These are phyloP conservation scores for Scomber colias DNA, from an alignment of 2,113 vertebrate species.

Conservation along the genomic window DNA sequence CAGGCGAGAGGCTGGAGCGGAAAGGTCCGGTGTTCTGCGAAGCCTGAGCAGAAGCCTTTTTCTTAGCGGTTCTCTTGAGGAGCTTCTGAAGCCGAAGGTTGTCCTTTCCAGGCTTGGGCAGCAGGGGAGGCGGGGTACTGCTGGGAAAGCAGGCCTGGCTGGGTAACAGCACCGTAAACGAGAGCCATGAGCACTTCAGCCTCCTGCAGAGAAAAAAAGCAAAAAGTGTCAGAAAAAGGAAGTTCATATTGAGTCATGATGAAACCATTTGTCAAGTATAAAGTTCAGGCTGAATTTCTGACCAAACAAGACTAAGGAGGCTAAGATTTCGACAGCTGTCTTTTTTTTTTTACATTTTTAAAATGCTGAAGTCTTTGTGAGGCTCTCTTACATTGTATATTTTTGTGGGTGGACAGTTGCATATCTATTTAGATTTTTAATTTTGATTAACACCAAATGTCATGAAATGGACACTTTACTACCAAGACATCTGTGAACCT, in stretches of 20 bases:
- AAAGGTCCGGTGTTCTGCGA: slow-evolving; percentile 78
- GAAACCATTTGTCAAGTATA: neutral
- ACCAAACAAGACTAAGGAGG: neutral
- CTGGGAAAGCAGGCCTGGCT: slow-evolving; percentile 74
- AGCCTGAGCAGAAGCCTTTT: slow-evolving; percentile 73
- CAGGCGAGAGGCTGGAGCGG: slow-evolving; percentile 92
- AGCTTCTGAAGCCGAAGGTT: slow-evolving; percentile 91
- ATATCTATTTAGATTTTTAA: too few relatives aligned
- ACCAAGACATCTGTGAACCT: too few relatives aligned
- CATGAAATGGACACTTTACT: too few relatives aligned
- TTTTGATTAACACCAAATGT: too few relatives aligned
- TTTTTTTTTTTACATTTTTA: too few relatives aligned
- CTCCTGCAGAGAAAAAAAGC: slow-evolving; percentile 75
- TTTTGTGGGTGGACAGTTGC: too few relatives aligned
- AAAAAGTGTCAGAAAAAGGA: slow-evolving; percentile 9
- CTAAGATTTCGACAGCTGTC: too few relatives aligned
- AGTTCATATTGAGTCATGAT: too few relatives aligned
- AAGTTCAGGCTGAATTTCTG: too few relatives aligned
- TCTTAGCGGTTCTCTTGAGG: slow-evolving; percentile 89
- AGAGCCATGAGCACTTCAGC: slow-evolving; percentile 87
- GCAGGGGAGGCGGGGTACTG: slow-evolving; percentile 88
- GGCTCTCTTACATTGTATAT: too few relatives aligned
- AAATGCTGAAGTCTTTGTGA: too few relatives aligned
- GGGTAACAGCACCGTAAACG: slow-evolving; percentile 68
- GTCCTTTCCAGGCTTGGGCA: slow-evolving; percentile 93